Percentiles rank a stretch among this genome's conserved stretches.
These are phyloP conservation scores for Gasteruption jaculator DNA, from an alignment of 2,888 invertebrate species.

Conservation along the genomic window DNA sequence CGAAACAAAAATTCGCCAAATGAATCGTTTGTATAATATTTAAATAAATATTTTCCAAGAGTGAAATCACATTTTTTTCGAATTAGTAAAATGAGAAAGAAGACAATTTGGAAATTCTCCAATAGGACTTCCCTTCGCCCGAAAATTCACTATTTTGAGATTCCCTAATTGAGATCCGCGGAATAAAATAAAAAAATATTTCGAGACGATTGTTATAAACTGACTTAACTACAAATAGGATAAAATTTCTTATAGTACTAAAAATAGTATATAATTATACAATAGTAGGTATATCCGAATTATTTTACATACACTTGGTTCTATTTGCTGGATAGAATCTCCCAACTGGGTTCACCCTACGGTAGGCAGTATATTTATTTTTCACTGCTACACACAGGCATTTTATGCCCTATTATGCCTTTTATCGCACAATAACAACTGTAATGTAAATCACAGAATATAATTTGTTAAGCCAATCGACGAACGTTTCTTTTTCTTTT, in stretches of 20 bases:
- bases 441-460: slow-evolving; percentile 51
- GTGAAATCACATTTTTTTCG: too few relatives aligned
- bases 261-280: slow-evolving; percentile 35
- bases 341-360: slow-evolving; percentile 46
- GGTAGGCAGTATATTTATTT: slow-evolving; percentile 46
- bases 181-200: too few relatives aligned
- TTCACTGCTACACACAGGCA: slow-evolving; percentile 48
- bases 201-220: slow-evolving; percentile 9
- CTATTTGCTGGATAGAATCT: slow-evolving; percentile 51
- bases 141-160: too few relatives aligned
- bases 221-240: slow-evolving; percentile 9
- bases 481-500: slow-evolving; percentile 37
- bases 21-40: too few relatives aligned
- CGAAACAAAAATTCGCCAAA: too few relatives aligned
- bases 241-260: slow-evolving; percentile 8
- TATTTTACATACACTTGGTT: slow-evolving; percentile 51
- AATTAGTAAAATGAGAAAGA: too few relatives aligned
- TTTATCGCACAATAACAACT: slow-evolving; percentile 47
- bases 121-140: too few relatives aligned
- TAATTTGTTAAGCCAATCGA: slow-evolving; percentile 46
- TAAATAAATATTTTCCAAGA: too few relatives aligned
- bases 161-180: too few relatives aligned
- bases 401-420: slow-evolving; percentile 46
- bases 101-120: too few relatives aligned
- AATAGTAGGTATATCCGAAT: slow-evolving; percentile 50